Conservation (phyloP, 2,113 vertebrate genomes). For the Picathartes gymnocephalus region DNA sequence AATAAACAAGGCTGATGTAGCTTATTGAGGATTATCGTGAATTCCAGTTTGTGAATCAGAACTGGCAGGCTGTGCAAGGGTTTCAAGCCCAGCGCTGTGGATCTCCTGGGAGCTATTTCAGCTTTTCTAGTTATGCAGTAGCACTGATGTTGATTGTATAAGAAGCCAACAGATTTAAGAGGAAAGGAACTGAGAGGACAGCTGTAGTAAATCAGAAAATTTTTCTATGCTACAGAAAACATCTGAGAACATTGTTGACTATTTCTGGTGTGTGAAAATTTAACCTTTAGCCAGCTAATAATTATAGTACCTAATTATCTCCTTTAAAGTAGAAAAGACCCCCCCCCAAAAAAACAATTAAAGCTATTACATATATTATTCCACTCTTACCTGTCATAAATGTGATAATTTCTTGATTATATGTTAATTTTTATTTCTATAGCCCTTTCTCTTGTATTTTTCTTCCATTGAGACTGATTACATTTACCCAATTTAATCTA, state of each 20-base stretch:
- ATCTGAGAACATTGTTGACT: neutral
- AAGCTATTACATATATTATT: neutral
- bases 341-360: neutral
- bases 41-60: slow-evolving; percentile 36
- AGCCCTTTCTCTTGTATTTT: neutral
- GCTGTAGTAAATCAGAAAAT: neutral
- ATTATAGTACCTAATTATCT: neutral
- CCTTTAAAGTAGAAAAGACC: neutral
- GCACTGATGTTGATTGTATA: neutral
- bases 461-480: neutral
- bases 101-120: slow-evolving; percentile 23
- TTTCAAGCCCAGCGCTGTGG: slow-evolving; percentile 27
- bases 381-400: neutral
- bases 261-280: neutral
- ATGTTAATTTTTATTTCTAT: neutral
- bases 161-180: slow-evolving; percentile 24
- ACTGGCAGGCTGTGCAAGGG: neutral
- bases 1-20: slow-evolving; percentile 9
- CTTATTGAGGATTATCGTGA: slow-evolving; percentile 16
- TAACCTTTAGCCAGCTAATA: neutral
- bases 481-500: neutral
- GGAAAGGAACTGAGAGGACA: neutral
- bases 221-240: slow-evolving; percentile 13
- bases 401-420: neutral
- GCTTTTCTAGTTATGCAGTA: slow-evolving; percentile 10